Conservation (phyloP, 37 sponge, comb jelly and placozoan genomes). For the Haliclona indistincta region DNA sequence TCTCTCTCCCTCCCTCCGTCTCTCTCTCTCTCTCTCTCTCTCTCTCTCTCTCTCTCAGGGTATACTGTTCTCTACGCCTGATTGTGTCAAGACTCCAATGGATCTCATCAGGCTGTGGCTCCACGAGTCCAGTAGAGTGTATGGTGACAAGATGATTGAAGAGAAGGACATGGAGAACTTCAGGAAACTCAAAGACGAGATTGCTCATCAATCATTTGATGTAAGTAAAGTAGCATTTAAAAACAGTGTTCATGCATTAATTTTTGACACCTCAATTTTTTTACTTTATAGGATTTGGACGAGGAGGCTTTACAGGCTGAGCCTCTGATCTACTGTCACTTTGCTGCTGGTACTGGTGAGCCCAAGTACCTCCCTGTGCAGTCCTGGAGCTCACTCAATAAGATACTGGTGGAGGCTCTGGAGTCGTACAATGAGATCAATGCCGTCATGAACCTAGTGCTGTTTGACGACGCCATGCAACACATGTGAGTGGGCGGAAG, state of each 20-base stretch:
- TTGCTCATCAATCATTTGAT: constrained; percentile 84
- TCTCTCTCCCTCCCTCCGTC: no score
- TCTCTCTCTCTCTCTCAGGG: constrained; percentile 44
- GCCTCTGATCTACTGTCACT: constrained; percentile 93
- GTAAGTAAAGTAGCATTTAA: constrained; percentile 14
- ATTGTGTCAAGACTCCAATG: constrained; percentile 75
- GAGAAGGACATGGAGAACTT: constrained; percentile 83
- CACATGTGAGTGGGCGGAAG: constrained; percentile 67
- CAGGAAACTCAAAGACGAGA: constrained; percentile 67
- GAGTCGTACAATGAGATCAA: constrained; percentile 98
- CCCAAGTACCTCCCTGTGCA: constrained; percentile 84
- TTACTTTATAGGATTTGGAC: constrained; percentile 75
- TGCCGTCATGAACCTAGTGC: constrained; percentile 96
- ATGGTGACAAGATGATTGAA: constrained; percentile 95
- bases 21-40: no score
- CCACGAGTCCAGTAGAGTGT: constrained; percentile 93
- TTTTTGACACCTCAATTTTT: background rate
- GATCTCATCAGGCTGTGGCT: constrained; percentile 96
- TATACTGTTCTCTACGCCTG: constrained; percentile 79
- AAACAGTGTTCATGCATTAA: background rate
- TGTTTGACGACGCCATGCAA: constrained; percentile 98
- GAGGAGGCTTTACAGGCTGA: constrained; percentile 76
- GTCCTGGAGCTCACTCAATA: constrained; percentile 80
- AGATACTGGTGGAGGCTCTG: constrained; percentile 90
- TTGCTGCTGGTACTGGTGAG: constrained; percentile 94